Evolutionary conservation across 2,113 vertebrate genomes (phyloP).

Genomic region (Thalassarche chlororhynchos): DNA sequence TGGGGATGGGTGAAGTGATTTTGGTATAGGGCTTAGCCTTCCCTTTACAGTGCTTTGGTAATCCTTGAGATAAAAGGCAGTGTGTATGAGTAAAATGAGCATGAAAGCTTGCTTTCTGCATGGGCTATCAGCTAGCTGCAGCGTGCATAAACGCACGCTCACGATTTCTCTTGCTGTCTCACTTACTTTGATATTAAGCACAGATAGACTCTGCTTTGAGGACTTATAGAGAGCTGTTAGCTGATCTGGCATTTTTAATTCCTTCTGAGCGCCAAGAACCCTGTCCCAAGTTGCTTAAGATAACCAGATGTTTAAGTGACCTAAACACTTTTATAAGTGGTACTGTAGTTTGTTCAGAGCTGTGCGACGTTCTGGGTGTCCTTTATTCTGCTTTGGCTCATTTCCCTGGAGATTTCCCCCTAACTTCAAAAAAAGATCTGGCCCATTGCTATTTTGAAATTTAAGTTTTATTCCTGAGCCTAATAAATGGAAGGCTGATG

Average conservation of each 20-base stretch:
- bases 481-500: neutral
- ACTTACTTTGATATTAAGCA: conserved; percentile 37
- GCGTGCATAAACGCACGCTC: neutral
- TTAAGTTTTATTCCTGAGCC: neutral
- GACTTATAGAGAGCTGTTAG: conserved; percentile 20
- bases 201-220: conserved; percentile 29
- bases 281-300: conserved; percentile 37
- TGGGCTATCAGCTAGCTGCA: neutral
- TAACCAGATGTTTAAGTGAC: conserved; percentile 58
- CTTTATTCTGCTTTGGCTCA: conserved; percentile 36
- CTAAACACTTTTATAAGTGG: conserved; percentile 44
- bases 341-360: conserved; percentile 13
- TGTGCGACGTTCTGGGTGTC: neutral
- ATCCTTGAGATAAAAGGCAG: neutral
- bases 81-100: neutral
- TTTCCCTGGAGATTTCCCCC: neutral
- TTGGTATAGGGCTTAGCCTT: neutral
- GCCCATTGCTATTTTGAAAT: neutral
- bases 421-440: neutral
- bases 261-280: neutral
- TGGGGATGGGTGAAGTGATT: neutral
- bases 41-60: neutral
- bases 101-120: neutral
- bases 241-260: conserved; percentile 32
- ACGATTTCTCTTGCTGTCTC: neutral